phyloP scores from a whole-genome alignment of 2,797 vertebrate species.

The Thaleichthys pacificus region DNA sequence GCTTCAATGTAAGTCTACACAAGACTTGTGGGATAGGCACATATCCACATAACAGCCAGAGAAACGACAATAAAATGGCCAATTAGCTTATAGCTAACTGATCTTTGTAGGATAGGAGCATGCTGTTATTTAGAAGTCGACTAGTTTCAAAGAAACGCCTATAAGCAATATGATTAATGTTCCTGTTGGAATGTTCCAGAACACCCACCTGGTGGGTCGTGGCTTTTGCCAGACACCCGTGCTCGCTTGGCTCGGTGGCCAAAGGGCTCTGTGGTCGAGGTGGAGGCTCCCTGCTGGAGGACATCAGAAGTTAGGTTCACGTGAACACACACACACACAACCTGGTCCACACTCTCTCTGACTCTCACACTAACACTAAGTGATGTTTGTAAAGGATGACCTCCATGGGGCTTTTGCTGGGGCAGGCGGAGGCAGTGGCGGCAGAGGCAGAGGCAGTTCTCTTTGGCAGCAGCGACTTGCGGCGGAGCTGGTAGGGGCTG shows the following conservation, averaged over 20 bases:
- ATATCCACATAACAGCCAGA: constrained; percentile 25
- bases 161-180: neutral
- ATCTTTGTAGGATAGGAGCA: neutral
- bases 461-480: constrained; percentile 98
- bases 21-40: neutral
- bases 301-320: constrained; percentile 19
- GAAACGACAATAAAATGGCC: too few relatives aligned
- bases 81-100: neutral
- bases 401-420: constrained; percentile 95
- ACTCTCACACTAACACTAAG: constrained; percentile 22
- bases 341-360: constrained; percentile 3
- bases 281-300: constrained; percentile 89
- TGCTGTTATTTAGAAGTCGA: neutral
- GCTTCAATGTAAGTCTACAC: neutral
- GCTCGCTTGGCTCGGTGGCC: constrained; percentile 98
- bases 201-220: constrained; percentile 95
- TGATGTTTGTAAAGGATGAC: constrained; percentile 53
- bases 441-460: constrained; percentile 88
- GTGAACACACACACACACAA: neutral
- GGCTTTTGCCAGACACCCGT: constrained; percentile 96
- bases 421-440: constrained; percentile 80
- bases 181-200: constrained; percentile 43
- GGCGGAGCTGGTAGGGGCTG: constrained; percentile 98
- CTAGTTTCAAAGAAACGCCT: neutral
- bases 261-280: constrained; percentile 96